phyloP scores from a whole-genome alignment of 2,797 vertebrate species.

The Rhadinocentrus ornatus region DNA sequence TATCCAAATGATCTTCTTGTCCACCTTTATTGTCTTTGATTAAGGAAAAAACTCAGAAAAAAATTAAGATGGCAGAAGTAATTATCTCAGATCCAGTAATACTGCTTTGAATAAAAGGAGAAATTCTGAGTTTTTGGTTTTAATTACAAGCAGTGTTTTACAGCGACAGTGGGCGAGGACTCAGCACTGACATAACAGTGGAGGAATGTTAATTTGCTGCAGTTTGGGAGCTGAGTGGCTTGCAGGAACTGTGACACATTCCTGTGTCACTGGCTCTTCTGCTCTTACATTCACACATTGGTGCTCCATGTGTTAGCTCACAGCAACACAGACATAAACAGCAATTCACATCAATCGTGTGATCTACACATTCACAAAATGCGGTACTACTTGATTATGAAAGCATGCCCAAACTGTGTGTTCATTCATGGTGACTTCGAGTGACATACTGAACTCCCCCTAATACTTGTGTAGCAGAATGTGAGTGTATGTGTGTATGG shows the following conservation, averaged over 20 bases:
- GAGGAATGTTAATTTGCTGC: conserved; percentile 88
- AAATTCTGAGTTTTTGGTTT: conserved; percentile 80
- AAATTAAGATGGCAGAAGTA: conserved; percentile 30
- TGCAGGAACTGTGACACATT: conserved; percentile 85
- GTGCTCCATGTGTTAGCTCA: conserved; percentile 39
- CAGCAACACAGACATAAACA: conserved; percentile 37
- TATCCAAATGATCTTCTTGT: conserved; percentile 9
- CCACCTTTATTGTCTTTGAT: conserved; percentile 20
- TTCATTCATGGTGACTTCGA: conserved; percentile 39
- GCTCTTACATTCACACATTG: conserved; percentile 50
- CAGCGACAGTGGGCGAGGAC: conserved; percentile 78
- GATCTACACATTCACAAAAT: conserved; percentile 38
- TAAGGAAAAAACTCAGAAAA: conserved; percentile 27
- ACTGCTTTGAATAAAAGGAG: conserved; percentile 67
- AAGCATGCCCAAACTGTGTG: conserved; percentile 24
- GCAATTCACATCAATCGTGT: conserved; percentile 5
- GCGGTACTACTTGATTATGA: conserved; percentile 46
- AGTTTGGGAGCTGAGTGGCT: conserved; percentile 81
- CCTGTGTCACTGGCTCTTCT: conserved; percentile 75
- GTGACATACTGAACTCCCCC: conserved; percentile 44
- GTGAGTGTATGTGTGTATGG: conserved; percentile 21
- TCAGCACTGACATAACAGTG: conserved; percentile 83
- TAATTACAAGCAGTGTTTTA: conserved; percentile 83
- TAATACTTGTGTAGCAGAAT: conserved; percentile 44
- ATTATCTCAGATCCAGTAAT: conserved; percentile 63